Evolutionary conservation across 2,888 invertebrate genomes (phyloP).

Genomic region (Ecdyonurus torrentis): DNA sequence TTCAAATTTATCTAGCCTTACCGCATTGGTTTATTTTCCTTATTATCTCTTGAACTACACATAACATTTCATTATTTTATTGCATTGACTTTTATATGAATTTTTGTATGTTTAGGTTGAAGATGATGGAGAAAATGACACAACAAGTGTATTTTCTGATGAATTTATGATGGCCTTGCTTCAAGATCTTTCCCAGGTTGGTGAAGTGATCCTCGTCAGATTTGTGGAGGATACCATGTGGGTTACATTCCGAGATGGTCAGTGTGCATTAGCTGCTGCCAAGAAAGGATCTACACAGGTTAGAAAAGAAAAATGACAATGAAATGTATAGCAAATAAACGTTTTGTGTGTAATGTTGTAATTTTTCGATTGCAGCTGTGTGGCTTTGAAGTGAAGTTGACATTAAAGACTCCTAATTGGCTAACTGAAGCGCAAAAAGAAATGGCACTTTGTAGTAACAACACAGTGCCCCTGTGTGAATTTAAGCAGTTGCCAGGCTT

Average conservation of each 20-base stretch:
- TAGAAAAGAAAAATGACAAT: not conserved
- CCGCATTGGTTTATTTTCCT: too few species aligned
- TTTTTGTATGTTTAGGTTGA: slow-evolving; percentile 9
- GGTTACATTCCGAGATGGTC: slow-evolving; percentile 83
- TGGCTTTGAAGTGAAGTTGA: slow-evolving; percentile 39
- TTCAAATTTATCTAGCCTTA: too few species aligned
- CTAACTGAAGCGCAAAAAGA: slow-evolving; percentile 63
- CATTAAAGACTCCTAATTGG: slow-evolving; percentile 76
- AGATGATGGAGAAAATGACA: slow-evolving; percentile 20
- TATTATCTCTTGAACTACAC: too few species aligned
- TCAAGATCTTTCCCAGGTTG: slow-evolving; percentile 65
- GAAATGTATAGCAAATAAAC: not conserved
- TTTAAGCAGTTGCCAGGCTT: slow-evolving; percentile 13
- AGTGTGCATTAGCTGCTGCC: slow-evolving; percentile 62
- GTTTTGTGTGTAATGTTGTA: not conserved
- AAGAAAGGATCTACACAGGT: slow-evolving; percentile 22
- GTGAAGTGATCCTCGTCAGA: slow-evolving; percentile 78
- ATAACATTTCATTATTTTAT: too few species aligned
- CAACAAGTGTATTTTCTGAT: slow-evolving; percentile 55
- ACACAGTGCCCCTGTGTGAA: slow-evolving; percentile 58
- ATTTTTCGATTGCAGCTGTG: slow-evolving; percentile 17
- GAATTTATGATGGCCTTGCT: slow-evolving; percentile 61
- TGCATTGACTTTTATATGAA: too few species aligned
- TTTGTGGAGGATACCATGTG: slow-evolving; percentile 81
- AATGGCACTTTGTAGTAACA: slow-evolving; percentile 66